phyloP scores from a whole-genome alignment of 2,113 vertebrate genomes.

The Coturnix japonica region DNA sequence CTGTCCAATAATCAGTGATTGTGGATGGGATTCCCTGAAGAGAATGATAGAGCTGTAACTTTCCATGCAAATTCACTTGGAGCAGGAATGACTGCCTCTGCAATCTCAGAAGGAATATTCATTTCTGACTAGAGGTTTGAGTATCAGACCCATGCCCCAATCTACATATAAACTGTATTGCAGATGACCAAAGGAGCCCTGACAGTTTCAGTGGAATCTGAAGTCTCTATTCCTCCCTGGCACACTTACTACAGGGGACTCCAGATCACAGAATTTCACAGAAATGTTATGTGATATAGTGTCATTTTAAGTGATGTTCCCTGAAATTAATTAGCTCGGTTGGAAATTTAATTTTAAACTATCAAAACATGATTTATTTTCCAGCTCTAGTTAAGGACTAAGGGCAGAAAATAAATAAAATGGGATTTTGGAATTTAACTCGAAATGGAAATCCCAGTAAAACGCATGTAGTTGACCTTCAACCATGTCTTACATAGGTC shows the following conservation, averaged over 20 bases:
- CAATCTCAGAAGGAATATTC: neutral
- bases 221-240: neutral
- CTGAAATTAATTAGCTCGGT: constrained; percentile 1
- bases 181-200: neutral
- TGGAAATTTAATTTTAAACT: neutral
- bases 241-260: neutral
- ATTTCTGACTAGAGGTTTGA: neutral
- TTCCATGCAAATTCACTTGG: constrained; percentile 17
- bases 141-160: neutral
- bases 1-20: neutral
- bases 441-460: neutral
- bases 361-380: neutral
- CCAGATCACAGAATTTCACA: neutral
- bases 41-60: neutral
- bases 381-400: neutral
- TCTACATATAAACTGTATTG: neutral
- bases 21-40: neutral
- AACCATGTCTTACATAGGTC: neutral
- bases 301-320: neutral
- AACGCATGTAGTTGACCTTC: neutral
- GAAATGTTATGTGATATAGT: neutral
- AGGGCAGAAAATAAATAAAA: neutral
- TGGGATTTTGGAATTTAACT: neutral
- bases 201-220: rapidly evolving
- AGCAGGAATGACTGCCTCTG: neutral